Evolutionary conservation across 2,797 vertebrate genomes (phyloP).

Genomic region (Acanthiza pusilla): DNA sequence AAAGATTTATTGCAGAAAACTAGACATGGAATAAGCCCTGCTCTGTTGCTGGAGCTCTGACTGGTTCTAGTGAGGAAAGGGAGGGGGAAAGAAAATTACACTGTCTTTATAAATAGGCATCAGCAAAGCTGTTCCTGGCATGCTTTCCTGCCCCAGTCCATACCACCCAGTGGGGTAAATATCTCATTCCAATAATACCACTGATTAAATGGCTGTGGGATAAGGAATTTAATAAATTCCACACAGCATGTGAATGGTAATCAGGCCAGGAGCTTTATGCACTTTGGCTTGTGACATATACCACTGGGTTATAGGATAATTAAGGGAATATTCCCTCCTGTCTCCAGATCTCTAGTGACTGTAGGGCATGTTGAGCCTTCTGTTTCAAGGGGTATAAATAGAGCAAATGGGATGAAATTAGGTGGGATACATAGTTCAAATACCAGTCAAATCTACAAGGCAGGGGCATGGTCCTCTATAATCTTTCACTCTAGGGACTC

Average conservation of each 20-base stretch:
- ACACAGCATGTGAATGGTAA: slow-evolving; percentile 51
- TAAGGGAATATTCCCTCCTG: slow-evolving; percentile 45
- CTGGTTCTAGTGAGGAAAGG: background rate
- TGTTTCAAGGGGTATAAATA: slow-evolving; percentile 34
- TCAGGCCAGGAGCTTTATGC: slow-evolving; percentile 41
- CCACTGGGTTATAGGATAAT: slow-evolving; percentile 20
- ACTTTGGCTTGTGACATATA: slow-evolving; percentile 38
- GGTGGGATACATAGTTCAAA: background rate
- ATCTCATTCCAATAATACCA: slow-evolving; percentile 43
- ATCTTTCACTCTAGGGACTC: background rate
- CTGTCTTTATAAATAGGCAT: slow-evolving; percentile 50
- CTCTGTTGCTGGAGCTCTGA: slow-evolving; percentile 22
- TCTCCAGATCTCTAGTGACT: slow-evolving; percentile 1
- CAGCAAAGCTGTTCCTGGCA: slow-evolving; percentile 39
- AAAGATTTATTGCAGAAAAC: slow-evolving; percentile 47
- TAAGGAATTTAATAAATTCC: slow-evolving; percentile 67
- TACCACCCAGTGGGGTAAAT: slow-evolving; percentile 47
- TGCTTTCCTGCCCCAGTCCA: slow-evolving; percentile 37
- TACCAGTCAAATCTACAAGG: background rate
- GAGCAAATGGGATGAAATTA: slow-evolving; percentile 12
- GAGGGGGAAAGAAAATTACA: background rate
- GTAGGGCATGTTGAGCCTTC: background rate
- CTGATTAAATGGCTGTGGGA: slow-evolving; percentile 50
- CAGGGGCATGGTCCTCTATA: background rate
- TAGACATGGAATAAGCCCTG: background rate